Evolutionary conservation across 2,797 vertebrate species (phyloP), one percentile per base, ranked within the genome.

Genomic region (Pyrocephalus nanus): DNA sequence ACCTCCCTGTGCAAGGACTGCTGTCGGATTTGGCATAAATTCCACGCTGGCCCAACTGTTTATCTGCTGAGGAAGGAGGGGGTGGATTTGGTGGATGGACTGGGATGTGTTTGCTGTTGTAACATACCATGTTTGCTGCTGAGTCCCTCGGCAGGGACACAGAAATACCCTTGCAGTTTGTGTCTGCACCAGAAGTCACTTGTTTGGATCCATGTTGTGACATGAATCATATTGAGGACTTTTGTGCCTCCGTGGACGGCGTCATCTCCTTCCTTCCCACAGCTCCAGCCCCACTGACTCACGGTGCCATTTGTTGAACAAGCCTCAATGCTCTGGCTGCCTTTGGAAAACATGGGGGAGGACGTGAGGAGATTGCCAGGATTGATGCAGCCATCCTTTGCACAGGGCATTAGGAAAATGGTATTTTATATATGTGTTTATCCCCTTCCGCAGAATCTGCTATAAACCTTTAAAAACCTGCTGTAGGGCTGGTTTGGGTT

Each of bases 261-360:
- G 80, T 55, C 81, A 38, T 6, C 66, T 95, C 66, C 76, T 94
- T 76, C 71, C 93, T 90, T 11, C 93, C 95, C 89, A 65, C 91
- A 16, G 64, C 87, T 69, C n/a, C 85, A 86, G 88, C 25, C 85
- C 95, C 88, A 71, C 94, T 96, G 95, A 96, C 85, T 96, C 96
- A 95, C 9, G 60, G 75, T 93, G 87, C 95, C 87, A 65, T 93
- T 96, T 91, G 95, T 7, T 92, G 91, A 48, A 79, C 3, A 9
- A 29, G 45, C 76, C 94, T 79, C 43, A 0, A 3, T 76, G 91
- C 91, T 95, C 94, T 88, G 87, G 32, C 90, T 93, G 72, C 14
- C 71, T 94, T 87, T 64, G 3, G 65, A 78, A 93, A 95, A 88
- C 85, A 61, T 6, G 94, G 91, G 93, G 95, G 95, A 96, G 96